phyloP scores from a whole-genome alignment of 2,888 invertebrate genomes.

The Drosophila borealis region DNA sequence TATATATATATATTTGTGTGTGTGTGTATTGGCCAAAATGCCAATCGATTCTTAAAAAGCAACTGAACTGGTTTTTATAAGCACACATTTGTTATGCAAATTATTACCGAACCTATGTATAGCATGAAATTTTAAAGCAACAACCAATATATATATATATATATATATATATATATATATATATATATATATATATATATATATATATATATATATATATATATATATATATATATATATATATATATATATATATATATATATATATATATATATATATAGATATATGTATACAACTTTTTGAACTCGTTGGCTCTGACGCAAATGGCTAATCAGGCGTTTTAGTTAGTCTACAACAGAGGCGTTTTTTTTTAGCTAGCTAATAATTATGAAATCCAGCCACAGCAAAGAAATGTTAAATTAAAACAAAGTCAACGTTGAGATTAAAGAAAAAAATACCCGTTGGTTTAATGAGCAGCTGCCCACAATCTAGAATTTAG shows the following conservation, averaged over 20 bases:
- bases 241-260: neutral
- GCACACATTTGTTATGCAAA: slow-evolving; percentile 61
- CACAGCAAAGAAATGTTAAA: neutral
- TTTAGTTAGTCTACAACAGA: slow-evolving; percentile 22
- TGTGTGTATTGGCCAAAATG: slow-evolving; percentile 34
- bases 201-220: neutral
- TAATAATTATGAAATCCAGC: neutral
- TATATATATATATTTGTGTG: slow-evolving; percentile 12
- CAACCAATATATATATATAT: neutral
- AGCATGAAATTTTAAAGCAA: slow-evolving; percentile 28
- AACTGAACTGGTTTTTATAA: slow-evolving; percentile 66
- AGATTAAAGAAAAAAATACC: neutral
- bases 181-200: too few relatives aligned
- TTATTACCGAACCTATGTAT: slow-evolving; percentile 44
- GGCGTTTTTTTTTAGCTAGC: slow-evolving; percentile 5
- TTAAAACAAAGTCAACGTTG: slow-evolving; percentile 6
- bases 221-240: neutral
- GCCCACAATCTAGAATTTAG: neutral
- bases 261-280: neutral
- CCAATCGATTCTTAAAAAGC: slow-evolving; percentile 59
- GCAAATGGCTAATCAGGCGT: slow-evolving; percentile 38
- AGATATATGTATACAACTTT: slow-evolving; percentile 1
- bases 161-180: too few relatives aligned
- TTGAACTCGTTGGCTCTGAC: slow-evolving; percentile 34
- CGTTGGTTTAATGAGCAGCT: neutral